Base-by-base conservation (phyloP, 1,140 invertebrate genomes). In the Aethina tumida region DNA sequence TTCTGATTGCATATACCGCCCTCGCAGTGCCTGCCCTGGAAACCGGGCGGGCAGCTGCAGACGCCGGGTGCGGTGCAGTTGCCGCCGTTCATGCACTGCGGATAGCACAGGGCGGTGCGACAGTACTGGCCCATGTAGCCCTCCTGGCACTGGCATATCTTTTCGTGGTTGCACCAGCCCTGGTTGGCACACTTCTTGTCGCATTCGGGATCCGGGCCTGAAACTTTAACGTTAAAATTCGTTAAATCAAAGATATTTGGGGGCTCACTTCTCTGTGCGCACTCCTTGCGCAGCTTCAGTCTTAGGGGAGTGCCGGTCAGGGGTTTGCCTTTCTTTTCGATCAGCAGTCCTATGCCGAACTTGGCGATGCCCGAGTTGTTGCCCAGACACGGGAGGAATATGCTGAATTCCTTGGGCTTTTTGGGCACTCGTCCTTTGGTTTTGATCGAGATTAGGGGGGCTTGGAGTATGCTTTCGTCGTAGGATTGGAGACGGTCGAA, bases 221-320 rank as follows among this genome's bases (percentile, higher is more conserved):
- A 18, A 66, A 49, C n/a, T n/a, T n/a, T 39, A 37, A 31, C 21
- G 35, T 36, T 13, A 4, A 35, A 35, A 7, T 32, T 17, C 20
- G 9, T 32, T 32, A 7, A 25, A 15, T 36, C 26, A 30, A 9
- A 24, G 22, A 8, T 24, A 24, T 22, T 19, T 21, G 8, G 68
- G 71, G 71, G 74, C 78, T 81, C 75, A 88, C 84, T 84, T 77
- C 82, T 79, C 68, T 85, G 78, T 63, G 81, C 78, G 73, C 93
- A 97, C 74, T 94, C 84, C 77, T 97, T 96, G 65, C 86, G 79
- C 52, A 96, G 73, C 58, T 79, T 82, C 45, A 97, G 73, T 57
- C 83, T 76, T 43, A 97, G 71, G 36, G 92, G 91, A 52, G 89
- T 95, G 51, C 89, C 90, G 55, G 84, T 79, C 38, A 95, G 64